These are phyloP conservation scores for Babylonia areolata DNA, from an alignment of 1,140 invertebrate species.

Conservation along the genomic window DNA sequence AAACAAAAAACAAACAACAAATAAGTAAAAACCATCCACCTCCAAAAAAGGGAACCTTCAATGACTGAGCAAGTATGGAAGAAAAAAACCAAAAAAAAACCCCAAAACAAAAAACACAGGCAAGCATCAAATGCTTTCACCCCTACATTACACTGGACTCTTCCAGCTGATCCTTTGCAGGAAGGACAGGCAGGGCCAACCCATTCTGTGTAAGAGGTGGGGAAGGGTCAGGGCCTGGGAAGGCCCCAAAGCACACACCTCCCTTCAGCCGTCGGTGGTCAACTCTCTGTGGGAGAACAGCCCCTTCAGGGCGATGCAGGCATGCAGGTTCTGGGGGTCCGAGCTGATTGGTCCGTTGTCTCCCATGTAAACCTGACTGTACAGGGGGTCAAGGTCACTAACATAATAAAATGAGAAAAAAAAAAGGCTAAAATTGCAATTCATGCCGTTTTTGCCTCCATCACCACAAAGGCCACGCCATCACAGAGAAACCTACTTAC, in stretches of 20 bases:
- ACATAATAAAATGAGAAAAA: background rate
- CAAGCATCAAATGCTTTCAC: background rate
- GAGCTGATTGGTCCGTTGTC: slow-evolving; percentile 84
- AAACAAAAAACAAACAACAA: too few species aligned
- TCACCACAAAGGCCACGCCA: too few species aligned
- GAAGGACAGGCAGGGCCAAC: background rate
- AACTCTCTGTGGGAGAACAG: slow-evolving; percentile 77
- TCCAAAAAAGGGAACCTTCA: too few species aligned
- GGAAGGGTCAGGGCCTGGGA: too few species aligned
- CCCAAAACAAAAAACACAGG: too few species aligned
- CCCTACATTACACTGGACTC: background rate
- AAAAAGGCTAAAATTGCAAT: too few species aligned
- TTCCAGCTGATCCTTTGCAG: background rate
- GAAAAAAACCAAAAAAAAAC: too few species aligned
- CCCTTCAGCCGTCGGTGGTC: slow-evolving; percentile 22
- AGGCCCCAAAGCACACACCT: background rate
- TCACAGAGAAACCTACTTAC: too few species aligned
- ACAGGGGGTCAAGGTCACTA: slow-evolving; percentile 73
- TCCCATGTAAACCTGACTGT: slow-evolving; percentile 86
- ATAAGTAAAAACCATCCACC: too few species aligned
- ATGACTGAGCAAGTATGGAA: background rate
- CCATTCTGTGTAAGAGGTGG: background rate
- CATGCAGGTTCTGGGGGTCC: slow-evolving; percentile 78
- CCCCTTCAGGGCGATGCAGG: slow-evolving; percentile 83
- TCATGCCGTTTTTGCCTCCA: too few species aligned